phyloP scores from a whole-genome alignment of 2,113 vertebrate species.

The Bubo bubo region DNA sequence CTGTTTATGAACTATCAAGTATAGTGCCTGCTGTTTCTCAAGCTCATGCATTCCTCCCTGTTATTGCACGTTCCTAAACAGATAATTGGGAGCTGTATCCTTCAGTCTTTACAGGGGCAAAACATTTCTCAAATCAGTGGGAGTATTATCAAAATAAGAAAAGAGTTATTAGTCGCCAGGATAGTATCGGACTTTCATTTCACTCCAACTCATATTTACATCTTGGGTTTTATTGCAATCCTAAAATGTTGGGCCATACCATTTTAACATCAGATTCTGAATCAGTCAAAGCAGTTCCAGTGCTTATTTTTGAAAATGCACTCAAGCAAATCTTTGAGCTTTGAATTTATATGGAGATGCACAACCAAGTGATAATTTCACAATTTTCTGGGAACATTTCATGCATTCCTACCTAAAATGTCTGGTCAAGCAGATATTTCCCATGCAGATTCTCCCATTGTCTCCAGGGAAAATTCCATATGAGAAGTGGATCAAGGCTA shows the following conservation, averaged over 20 bases:
- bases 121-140: not conserved
- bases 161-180: not conserved
- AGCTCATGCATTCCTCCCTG: not conserved
- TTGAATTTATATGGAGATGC: not conserved
- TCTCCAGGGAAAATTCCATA: conserved; percentile 34
- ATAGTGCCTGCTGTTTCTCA: conserved; percentile 6
- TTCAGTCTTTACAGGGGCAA: not conserved
- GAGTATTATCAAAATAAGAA: not conserved
- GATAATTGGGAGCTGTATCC: not conserved
- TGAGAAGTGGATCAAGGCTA: conserved; percentile 43
- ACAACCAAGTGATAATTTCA: not conserved
- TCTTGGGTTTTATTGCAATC: not conserved
- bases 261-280: not conserved
- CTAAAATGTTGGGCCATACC: not conserved
- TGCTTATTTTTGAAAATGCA: not conserved
- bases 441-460: conserved; percentile 8
- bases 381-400: not conserved
- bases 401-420: not conserved
- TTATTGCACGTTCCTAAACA: not conserved
- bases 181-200: not conserved
- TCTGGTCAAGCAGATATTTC: conserved; percentile 29
- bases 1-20: conserved; percentile 9
- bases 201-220: not conserved
- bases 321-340: not conserved
- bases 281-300: not conserved